phyloP scores from a whole-genome alignment of 1,140 invertebrate genomes.

The Delia radicum region DNA sequence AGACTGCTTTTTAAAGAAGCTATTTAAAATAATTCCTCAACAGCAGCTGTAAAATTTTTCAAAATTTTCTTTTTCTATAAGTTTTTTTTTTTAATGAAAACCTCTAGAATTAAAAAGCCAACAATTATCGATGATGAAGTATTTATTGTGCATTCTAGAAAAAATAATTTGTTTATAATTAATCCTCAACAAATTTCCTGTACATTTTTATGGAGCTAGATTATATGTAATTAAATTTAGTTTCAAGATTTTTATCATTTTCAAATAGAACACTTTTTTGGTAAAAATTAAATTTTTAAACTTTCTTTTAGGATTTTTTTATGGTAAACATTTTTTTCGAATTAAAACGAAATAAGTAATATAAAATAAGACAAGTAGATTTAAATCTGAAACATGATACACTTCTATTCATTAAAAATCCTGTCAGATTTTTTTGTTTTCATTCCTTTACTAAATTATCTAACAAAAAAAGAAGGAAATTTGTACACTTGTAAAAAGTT shows the following conservation, averaged over 20 bases:
- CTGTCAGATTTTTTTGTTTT: constrained; percentile 10
- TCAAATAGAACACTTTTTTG: neutral
- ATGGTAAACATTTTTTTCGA: neutral
- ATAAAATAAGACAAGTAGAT: constrained; percentile 11
- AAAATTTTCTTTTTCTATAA: too few species aligned
- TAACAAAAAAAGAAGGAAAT: too few species aligned
- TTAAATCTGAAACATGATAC: constrained; percentile 14
- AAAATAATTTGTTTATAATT: constrained; percentile 6
- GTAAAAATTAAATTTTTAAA: neutral
- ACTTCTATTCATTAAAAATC: constrained; percentile 20
- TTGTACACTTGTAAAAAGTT: neutral
- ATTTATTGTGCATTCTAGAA: neutral
- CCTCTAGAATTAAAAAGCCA: constrained; percentile 18
- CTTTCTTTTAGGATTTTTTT: neutral
- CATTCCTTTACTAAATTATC: neutral
- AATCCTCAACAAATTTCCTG: neutral
- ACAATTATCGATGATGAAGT: neutral
- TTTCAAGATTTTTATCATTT: neutral
- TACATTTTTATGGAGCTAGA: neutral
- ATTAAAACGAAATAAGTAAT: neutral
- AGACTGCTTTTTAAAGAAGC: neutral
- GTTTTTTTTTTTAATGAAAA: too few species aligned
- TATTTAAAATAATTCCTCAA: neutral
- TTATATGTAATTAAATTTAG: neutral
- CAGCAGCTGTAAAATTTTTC: too few species aligned